Evolutionary conservation across 2,797 vertebrate genomes (phyloP), one percentile per base, ranked within the genome.

Genomic region (Parambassis ranga): DNA sequence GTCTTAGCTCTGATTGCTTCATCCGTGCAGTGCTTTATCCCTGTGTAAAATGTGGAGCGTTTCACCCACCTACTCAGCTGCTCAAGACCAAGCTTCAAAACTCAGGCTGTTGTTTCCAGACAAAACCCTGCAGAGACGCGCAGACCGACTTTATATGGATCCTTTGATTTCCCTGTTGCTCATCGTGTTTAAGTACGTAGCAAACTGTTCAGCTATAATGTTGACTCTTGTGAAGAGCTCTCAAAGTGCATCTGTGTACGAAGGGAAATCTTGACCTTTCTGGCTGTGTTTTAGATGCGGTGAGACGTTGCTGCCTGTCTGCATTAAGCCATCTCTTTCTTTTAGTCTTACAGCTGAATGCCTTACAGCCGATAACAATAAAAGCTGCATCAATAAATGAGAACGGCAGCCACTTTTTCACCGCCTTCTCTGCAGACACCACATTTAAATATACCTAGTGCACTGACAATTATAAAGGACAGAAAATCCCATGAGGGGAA

Each of bases 341-440:
- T 19, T 67, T 64, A 32, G 75, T 50, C 23, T 48, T 11, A 33
- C 67, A 53, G n/a, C n/a, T 53, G 58, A 67, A 52, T 60, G 58
- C 49, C 46, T 50, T 24, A 44, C 46, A 65, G 65, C 53, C 46
- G 53, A 84, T 64, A 71, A 83, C 70, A 82, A 87, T 80, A 71
- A 75, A 57, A 77, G 66, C 82, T 26, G 23, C 71, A 89, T 89
- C 71, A 85, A 85, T 88, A 90, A 85, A 85, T 74, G 57, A 89
- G 26, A 69, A 47, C 35, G 11, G 44, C 41, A 71, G 67, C 72
- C 71, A 76, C n/a, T n/a, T 87, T 86, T 82, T 57, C 61, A 74
- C 62, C 51, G 51, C 35, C 44, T 28, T 39, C 58, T 44, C 52
- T 10, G 18, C 47, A 72, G 44, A 72, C 24, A 19, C 32, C 39